Conservation (phyloP, 2,888 invertebrate species). For the Macropis europaea region DNA sequence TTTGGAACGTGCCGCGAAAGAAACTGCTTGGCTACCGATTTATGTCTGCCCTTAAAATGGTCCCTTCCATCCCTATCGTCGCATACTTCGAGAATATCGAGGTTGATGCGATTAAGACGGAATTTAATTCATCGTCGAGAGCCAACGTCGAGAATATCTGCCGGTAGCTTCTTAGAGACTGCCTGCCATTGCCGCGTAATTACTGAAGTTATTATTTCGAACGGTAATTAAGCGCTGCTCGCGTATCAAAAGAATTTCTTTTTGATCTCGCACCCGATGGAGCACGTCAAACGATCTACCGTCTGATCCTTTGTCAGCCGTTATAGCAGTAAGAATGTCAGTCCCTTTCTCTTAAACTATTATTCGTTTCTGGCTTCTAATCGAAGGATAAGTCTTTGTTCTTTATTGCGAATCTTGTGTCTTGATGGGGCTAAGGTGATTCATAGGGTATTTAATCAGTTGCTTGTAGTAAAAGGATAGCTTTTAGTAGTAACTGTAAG, state of each 20-base stretch:
- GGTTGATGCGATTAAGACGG: conserved; percentile 23
- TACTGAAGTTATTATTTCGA: conserved; percentile 45
- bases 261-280: conserved; percentile 42
- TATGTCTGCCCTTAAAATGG: conserved; percentile 25
- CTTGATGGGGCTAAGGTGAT: too few relatives aligned
- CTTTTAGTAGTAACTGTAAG: too few relatives aligned
- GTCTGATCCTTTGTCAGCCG: conserved; percentile 26
- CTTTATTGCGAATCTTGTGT: too few relatives aligned
- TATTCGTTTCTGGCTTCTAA: conserved; percentile 8
- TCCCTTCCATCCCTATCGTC: background rate
- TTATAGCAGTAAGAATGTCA: conserved; percentile 38
- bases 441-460: too few relatives aligned
- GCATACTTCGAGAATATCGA: conserved; percentile 5
- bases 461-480: too few relatives aligned
- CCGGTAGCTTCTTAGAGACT: conserved; percentile 22
- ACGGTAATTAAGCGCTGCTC: conserved; percentile 47
- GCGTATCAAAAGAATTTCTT: conserved; percentile 39
- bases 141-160: conserved; percentile 4
- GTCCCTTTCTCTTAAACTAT: background rate
- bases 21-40: conserved; percentile 27
- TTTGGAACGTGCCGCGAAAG: conserved; percentile 50
- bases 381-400: background rate
- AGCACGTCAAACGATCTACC: conserved; percentile 27
- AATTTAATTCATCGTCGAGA: conserved; percentile 34
- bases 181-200: conserved; percentile 39